phyloP scores from a whole-genome alignment of 2,113 vertebrate species.

The Myrmecobius fasciatus region DNA sequence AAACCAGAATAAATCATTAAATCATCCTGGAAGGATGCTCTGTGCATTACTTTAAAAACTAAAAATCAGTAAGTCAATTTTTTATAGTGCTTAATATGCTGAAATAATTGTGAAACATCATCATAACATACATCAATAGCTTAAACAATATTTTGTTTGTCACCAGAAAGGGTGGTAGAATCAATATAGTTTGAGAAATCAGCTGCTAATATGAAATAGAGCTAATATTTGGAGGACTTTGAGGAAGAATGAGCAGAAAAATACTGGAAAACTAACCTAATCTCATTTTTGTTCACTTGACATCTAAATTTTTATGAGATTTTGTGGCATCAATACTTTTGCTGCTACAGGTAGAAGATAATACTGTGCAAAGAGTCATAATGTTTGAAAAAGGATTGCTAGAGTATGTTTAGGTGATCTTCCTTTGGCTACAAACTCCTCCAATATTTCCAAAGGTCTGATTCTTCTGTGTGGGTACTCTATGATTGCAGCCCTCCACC shows the following conservation, averaged over 20 bases:
- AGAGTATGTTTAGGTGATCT: neutral
- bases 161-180: neutral
- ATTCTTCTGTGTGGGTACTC: neutral
- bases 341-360: neutral
- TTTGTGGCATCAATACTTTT: neutral
- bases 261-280: neutral
- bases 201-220: neutral
- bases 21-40: too few relatives aligned
- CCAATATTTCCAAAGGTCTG: neutral
- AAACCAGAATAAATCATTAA: too few relatives aligned
- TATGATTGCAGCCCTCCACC: neutral
- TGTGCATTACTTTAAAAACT: too few relatives aligned
- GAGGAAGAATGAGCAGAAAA: neutral
- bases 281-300: neutral
- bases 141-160: neutral
- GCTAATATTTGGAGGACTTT: neutral
- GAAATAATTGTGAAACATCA: neutral
- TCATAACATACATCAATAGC: neutral
- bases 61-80: too few relatives aligned
- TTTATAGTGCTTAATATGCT: too few relatives aligned
- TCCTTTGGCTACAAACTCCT: neutral
- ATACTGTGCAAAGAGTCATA: neutral
- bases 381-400: neutral
- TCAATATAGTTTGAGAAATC: neutral
- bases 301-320: slow-evolving; percentile 1